Base-by-base conservation (phyloP, 2,113 vertebrate species). In the Gasterosteus aculeatus region DNA sequence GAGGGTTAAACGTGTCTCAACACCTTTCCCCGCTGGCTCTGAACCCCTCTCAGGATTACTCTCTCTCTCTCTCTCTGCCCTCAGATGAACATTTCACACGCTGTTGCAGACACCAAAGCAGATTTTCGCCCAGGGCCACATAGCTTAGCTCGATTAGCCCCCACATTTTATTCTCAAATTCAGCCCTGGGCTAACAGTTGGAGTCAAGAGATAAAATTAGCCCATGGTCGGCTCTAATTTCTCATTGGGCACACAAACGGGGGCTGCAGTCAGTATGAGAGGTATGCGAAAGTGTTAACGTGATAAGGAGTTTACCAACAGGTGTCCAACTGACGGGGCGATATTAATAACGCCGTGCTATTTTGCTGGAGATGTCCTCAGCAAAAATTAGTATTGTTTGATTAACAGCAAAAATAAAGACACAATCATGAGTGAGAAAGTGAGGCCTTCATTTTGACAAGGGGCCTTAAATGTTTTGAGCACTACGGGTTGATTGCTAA, bases 141-240 rank as follows among this genome's bases (percentile, higher is more conserved):
- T 77, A 81, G 78, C 71, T 86, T 38, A 75, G 83, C 83, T 75
- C 26, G 11, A 77, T 81, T 81, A 87, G 62, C 78, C 59, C 33
- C 58, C 18, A 31, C 71, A 58, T 75, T 84, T 89, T 19, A 75
- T 75, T 85, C 71, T 56, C 75, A 82, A 77, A 84, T 67, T 0
- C 69, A 77, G 80, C 89, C 87, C 69, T 15, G 19, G 79, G 87
- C 75, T 70, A 85, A 75, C 67, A 80, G 73, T 87, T 75, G 80
- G 76, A 80, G 85, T 78, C 67, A 33, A 54, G 54, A 81, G 69
- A 83, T 80, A 82, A 80, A 88, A 79, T 85, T 80, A 92, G 83
- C 85, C 73, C 19, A 1, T 71, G 76, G 84, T 80, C 59, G 75
- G 77, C 47, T 79, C 70, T 74, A 10, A 78, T 84, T 77, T 85